A percentile compares a stretch with the other conserved stretches of the same genome.
phyloP scores from a whole-genome alignment of 2,113 vertebrate genomes.

The Passer domesticus region DNA sequence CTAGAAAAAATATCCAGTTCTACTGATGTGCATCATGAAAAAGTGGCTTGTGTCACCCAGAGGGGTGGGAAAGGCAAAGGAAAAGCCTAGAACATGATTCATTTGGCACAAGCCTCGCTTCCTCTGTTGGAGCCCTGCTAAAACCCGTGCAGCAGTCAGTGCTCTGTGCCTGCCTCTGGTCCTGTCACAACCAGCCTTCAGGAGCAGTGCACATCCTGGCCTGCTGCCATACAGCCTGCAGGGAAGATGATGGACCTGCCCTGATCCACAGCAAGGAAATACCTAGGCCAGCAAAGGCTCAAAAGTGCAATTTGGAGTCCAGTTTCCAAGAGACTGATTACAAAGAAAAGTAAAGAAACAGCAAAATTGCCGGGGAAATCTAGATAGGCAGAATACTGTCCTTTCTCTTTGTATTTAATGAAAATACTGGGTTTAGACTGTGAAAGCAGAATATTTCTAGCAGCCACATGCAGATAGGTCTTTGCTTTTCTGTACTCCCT shows the following conservation, averaged over 20 bases:
- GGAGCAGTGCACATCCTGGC: neutral
- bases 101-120: neutral
- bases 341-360: neutral
- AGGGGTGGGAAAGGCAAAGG: slow-evolving; percentile 14
- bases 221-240: neutral
- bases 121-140: neutral
- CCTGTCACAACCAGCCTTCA: neutral
- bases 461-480: neutral
- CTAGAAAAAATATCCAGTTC: slow-evolving; percentile 26
- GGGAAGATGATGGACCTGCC: neutral
- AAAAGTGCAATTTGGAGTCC: neutral
- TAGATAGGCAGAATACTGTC: neutral
- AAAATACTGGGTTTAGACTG: neutral
- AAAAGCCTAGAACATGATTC: slow-evolving; percentile 40
- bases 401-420: neutral
- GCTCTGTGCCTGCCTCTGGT: neutral
- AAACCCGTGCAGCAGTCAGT: neutral
- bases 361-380: neutral
- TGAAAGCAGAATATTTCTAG: neutral
- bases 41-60: neutral
- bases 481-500: neutral
- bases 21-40: neutral
- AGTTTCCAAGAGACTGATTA: neutral
- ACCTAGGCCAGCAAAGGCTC: neutral
- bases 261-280: neutral